Evolutionary conservation across 1,140 invertebrate species (phyloP), one percentile per base, ranked within the genome.

Genomic region (Teleogryllus occipitalis): DNA sequence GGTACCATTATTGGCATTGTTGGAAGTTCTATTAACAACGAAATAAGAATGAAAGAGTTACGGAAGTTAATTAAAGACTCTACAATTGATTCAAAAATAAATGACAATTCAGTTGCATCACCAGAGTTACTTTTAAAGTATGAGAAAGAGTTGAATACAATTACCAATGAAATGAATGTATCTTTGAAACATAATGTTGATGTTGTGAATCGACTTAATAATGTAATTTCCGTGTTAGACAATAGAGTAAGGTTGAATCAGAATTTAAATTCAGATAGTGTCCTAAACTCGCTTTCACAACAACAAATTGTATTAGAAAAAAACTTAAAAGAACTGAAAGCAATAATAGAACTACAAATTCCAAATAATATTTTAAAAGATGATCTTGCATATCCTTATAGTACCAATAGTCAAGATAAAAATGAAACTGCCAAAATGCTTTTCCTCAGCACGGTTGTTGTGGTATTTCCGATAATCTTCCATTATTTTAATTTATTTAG

Each of bases 1-100:
- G 92, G 92, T 22, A 92, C 92, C 47, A 84, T 90, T 0, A 86
- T 93, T 8, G 92, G 92, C 22, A 90, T 93, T 81, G 83, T 90
- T 8, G 92, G 91, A 47, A 91, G 90, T 8, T 89, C 91, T 7
- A 86, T 93, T 47, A 92, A 90, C 83, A 93, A 92, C 82, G 86
- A 88, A 78, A 84, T 91, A 21, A 89, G 90, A 83, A 92, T 93
- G 91, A 87, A 87, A 76, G 90, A 93, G 85, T 86, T 93, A 76
- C 84, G 89, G 27, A 87, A 88, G 47, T 86, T 93, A 85, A 88
- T 92, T 82, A 84, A 86, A 46, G 86, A 89, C 75, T 79, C 83
- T 39, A n/a, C 81, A 73, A 77, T 49, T 21, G 21, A 81, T n/a
- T 21, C 8, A 48, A 39, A 21, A 10, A 65, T 46, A 0, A 39